Base-by-base conservation (phyloP, 1,140 invertebrate species). In the Sesamia nonagrioides region DNA sequence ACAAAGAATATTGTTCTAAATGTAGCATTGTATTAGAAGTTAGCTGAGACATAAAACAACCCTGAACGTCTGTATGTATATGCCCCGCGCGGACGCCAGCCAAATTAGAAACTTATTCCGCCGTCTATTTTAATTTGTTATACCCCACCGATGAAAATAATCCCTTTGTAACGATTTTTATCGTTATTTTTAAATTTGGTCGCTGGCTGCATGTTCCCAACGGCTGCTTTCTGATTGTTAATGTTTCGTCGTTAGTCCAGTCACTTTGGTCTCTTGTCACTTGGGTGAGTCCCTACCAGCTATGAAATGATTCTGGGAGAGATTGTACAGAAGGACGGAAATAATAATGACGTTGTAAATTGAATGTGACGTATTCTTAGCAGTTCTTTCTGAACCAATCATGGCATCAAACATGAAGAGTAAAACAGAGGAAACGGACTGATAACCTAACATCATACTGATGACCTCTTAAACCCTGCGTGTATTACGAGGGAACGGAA, bases 161-260 rank as follows among this genome's bases (percentile, higher is more conserved):
- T 77, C 77, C 69, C 56, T 40, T 72, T 73, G 74, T 88, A 89
- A 89, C 84, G 87, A 89, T 89, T 88, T 87, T 86, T 84, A 81
- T 69, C 60, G 84, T 69, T 89, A 89, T 89, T 88, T 88, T 78
- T 85, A 85, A 81, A 83, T 76, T 58, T 69, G 18, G 48, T 61
- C 45, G n/a, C 13, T 48, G 27, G 21, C 50, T 42, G 56, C 58
- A 61, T 48, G 40, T 75, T 61, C 58, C 54, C 18, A 18, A 27
- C 45, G 15, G 40, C 40, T 21, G 45, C 63, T 45, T 50, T 50
- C 21, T n/a, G 37, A 18, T 8, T 66, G 42, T 17, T 42, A 66
- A 18, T 45, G 37, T 42, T 66, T 17, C 27, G 27, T 27, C 27
- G 27, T 27, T 27, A 3, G 1, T 27, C n/a, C 13, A 50, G 45